These are phyloP conservation scores for Ips nitidus DNA, from an alignment of 1,140 invertebrate species.

Conservation along the genomic window DNA sequence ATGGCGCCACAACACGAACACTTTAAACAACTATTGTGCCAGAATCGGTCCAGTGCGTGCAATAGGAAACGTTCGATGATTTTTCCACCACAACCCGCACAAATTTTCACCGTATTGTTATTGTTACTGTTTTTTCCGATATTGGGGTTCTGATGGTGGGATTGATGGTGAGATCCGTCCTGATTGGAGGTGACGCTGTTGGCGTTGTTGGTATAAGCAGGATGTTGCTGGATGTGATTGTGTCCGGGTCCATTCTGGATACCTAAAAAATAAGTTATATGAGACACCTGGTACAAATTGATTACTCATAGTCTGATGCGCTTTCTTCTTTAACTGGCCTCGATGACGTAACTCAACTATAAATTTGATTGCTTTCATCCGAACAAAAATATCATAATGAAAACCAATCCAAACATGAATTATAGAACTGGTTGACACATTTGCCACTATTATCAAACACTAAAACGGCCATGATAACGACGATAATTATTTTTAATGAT, in stretches of 20 bases:
- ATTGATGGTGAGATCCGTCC: slow-evolving; percentile 53
- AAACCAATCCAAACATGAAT: too few species aligned
- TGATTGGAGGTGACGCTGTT: slow-evolving; percentile 47
- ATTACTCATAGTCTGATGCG: too few species aligned
- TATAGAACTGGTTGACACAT: too few species aligned
- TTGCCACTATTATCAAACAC: too few species aligned
- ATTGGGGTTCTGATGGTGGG: slow-evolving; percentile 49
- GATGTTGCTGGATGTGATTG: slow-evolving; percentile 47
- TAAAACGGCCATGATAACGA: too few species aligned
- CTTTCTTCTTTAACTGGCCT: neutral
- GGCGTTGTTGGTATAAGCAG: slow-evolving; percentile 46
- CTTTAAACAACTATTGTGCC: slow-evolving; percentile 91
- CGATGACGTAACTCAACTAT: too few species aligned
- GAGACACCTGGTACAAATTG: neutral
- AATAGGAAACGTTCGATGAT: slow-evolving; percentile 87
- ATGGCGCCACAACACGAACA: slow-evolving; percentile 84
- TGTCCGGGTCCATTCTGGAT: slow-evolving; percentile 46
- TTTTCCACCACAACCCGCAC: slow-evolving; percentile 70
- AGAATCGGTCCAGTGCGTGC: slow-evolving; percentile 87
- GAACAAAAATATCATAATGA: too few species aligned
- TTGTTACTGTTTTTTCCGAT: slow-evolving; percentile 61
- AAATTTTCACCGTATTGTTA: slow-evolving; percentile 62
- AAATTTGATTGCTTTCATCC: too few species aligned
- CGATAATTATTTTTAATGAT: slow-evolving; percentile 1
- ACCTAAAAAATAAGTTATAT: slow-evolving; percentile 37